Percentiles rank a stretch among this genome's conserved stretches.
These are phyloP conservation scores for Campoplex nolae DNA, from an alignment of 2,888 invertebrate genomes.

Conservation along the genomic window DNA sequence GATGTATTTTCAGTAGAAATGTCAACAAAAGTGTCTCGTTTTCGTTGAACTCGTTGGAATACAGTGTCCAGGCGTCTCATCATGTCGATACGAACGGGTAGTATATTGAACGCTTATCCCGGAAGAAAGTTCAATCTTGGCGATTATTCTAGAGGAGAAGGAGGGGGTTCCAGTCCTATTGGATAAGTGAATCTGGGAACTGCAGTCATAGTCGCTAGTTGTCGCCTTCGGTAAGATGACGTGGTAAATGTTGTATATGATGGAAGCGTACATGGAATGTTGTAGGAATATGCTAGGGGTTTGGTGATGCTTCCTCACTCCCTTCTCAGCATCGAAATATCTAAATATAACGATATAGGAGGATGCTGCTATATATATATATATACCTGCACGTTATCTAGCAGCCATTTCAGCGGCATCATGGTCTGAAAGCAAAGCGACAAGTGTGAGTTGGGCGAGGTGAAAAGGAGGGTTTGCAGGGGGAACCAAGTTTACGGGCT, in stretches of 20 bases:
- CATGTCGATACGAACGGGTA: slow-evolving; percentile 15
- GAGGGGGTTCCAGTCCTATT: slow-evolving; percentile 33
- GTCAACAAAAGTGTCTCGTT: background rate
- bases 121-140: slow-evolving; percentile 8
- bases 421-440: slow-evolving; percentile 68
- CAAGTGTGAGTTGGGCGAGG: slow-evolving; percentile 27
- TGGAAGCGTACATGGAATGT: slow-evolving; percentile 50
- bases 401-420: slow-evolving; percentile 81
- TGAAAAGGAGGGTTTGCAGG: slow-evolving; percentile 57
- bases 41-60: background rate
- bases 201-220: slow-evolving; percentile 26
- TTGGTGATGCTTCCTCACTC: slow-evolving; percentile 57
- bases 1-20: background rate
- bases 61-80: background rate
- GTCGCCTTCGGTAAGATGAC: slow-evolving; percentile 34
- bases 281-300: slow-evolving; percentile 38
- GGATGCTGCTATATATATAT: slow-evolving; percentile 48
- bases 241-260: slow-evolving; percentile 38
- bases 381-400: slow-evolving; percentile 80
- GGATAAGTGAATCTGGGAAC: slow-evolving; percentile 25
- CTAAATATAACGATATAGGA: slow-evolving; percentile 37
- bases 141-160: slow-evolving; percentile 9
- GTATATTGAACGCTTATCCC: slow-evolving; percentile 26
- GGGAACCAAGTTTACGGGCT: slow-evolving; percentile 81
- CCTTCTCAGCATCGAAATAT: slow-evolving; percentile 31